Conservation (phyloP, 2,113 vertebrate genomes). For the Chunga burmeisteri region DNA sequence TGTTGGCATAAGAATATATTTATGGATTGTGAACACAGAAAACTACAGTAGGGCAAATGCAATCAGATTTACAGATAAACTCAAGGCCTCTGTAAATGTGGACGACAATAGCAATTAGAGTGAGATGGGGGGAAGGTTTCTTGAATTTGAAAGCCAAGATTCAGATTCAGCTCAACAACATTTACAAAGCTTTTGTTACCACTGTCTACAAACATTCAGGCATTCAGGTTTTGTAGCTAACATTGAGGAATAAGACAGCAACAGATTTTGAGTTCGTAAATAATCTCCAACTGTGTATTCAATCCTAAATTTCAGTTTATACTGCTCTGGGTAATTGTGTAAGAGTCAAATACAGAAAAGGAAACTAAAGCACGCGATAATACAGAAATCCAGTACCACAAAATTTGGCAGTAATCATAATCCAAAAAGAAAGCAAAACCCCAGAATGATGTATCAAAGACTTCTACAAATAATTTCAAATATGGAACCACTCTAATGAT, state of each 20-base stretch:
- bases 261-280: slow-evolving; percentile 42
- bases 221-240: neutral
- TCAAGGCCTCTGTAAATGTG: neutral
- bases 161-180: neutral
- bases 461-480: neutral
- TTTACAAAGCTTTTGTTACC: slow-evolving; percentile 14
- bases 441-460: neutral
- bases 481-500: neutral
- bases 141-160: neutral
- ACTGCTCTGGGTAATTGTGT: neutral
- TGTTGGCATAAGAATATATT: neutral
- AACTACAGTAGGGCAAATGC: neutral
- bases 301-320: neutral
- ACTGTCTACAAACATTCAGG: neutral
- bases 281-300: slow-evolving; percentile 23
- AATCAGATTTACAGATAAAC: neutral
- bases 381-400: neutral
- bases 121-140: neutral
- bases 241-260: neutral
- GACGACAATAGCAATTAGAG: neutral
- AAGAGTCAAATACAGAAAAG: neutral
- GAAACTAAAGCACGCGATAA: neutral
- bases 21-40: neutral
- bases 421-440: neutral
- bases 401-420: neutral